Evolutionary conservation across 2,113 vertebrate species (phyloP), one percentile per base, ranked within the genome.

Genomic region (Vulpes lagopus): DNA sequence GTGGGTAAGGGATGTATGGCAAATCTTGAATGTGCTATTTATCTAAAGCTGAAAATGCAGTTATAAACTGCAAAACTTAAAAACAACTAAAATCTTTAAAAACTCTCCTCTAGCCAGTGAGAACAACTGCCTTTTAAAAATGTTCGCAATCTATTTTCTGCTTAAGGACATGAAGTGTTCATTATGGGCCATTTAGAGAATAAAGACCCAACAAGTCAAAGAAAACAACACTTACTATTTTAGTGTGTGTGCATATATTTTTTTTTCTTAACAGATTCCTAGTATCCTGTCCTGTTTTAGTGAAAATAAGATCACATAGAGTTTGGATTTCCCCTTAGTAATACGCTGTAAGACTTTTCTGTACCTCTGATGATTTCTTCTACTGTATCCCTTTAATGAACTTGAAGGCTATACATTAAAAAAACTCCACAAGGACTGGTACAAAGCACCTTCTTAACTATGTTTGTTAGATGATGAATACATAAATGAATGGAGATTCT

Each of bases 1-100:
- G n/a, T 14, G n/a, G 12, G 5, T 6, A 25, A 30, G 30, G 10
- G 38, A 5, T 2, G 10, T 2, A 8, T 5, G 30, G 38, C 53
- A 53, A 49, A 57, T 59, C 23, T 43, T 62, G 32, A 67, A 60
- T 89, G 35, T 67, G 14, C 85, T 69, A 7, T 53, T 62, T 67
- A 35, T 2, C 65, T 92, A 57, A 87, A 82, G 64, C 11, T 55
- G 43, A 51, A 64, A 69, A 49, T 69, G 35, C 11, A 60, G 35
- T 27, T 91, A 71, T 62, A 60, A 60, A 67, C 11, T 69, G 10
- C 2, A 81, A 60, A 51, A 80, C 30, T 20, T 20, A 11, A 78
- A n/a, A 83, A 84, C 71, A 17, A 73, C 11, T 16, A 79, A 20
- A 73, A 1, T n/a, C 43, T 81, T 71, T 35, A 30, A 65, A 84